Evolutionary conservation across 2,113 vertebrate species (phyloP), one percentile per base, ranked within the genome.

Genomic region (Sander lucioperca): DNA sequence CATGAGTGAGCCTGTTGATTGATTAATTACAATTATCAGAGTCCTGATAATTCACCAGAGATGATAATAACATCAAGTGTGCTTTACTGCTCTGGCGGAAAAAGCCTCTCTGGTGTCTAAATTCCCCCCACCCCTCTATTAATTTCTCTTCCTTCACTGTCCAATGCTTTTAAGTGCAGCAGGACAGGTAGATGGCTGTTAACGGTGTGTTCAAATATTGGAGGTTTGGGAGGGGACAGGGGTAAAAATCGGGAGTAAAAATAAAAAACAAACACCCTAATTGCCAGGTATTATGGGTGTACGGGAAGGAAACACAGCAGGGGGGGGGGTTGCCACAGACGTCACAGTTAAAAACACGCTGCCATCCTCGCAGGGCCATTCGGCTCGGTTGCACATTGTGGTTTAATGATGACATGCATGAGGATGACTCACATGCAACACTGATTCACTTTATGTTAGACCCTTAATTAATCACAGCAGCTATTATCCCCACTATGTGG

Each of bases 11-110:
- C 77, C 74, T 89, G 91, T 91, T 93, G 92, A 95, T 94, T 94
- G 91, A 94, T 96, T 95, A 95, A 95, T 95, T 94, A 94, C 93
- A 93, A 94, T 92, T 94, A 95, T 93, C 91, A 93, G 88, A 87
- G 91, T 83, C 84, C 83, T 91, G 88, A 91, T 95, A 93, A 96
- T 94, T 94, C 82, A 84, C 79, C 78, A 86, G 79, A 71, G 83
- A 94, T 89, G 88, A 93, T 94, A 92, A 94, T 89, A 93, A 92
- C 90, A 91, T 95, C 84, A 91, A 90, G 90, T 89, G 90, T 90
- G 91, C 86, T 91, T 95, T 95, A 94, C 93, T 95, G 90, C 94
- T 91, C 91, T 86, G 88, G 73, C 72, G 89, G 86, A 91, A 92
- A 91, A 91, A 86, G 65, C 82, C 85, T 90, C 88, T 86, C 77